These are phyloP conservation scores for Tyria jacobaeae DNA, from an alignment of 2,888 invertebrate genomes.

Conservation along the genomic window DNA sequence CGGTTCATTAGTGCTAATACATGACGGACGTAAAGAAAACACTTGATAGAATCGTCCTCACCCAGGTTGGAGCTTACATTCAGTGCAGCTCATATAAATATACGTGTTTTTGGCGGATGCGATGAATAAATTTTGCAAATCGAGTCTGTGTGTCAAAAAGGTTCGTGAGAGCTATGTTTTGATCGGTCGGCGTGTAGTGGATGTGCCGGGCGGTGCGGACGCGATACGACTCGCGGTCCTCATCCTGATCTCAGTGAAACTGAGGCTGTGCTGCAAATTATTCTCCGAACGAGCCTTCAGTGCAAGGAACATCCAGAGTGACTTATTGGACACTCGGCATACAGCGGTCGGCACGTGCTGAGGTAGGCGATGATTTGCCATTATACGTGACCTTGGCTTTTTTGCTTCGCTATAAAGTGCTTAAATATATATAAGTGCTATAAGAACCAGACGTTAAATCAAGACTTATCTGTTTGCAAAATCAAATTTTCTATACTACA, in stretches of 20 bases:
- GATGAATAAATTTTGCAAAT: conserved; percentile 86
- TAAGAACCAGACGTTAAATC: conserved; percentile 40
- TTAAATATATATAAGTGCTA: too few relatives aligned
- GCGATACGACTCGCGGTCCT: conserved; percentile 66
- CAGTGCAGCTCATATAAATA: conserved; percentile 78
- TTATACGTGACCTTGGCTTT: conserved; percentile 64
- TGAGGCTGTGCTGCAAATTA: conserved; percentile 61
- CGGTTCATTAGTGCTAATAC: conserved; percentile 76
- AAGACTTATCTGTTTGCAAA: conserved; percentile 25
- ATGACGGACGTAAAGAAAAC: conserved; percentile 70
- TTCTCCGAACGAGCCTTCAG: conserved; percentile 51
- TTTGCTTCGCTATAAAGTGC: conserved; percentile 56
- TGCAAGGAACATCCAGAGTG: conserved; percentile 51
- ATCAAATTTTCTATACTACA: not conserved
- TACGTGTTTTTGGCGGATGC: conserved; percentile 84
- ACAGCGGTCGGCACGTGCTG: conserved; percentile 70
- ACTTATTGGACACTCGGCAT: conserved; percentile 56
- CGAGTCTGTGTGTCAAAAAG: conserved; percentile 84
- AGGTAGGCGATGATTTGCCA: conserved; percentile 70
- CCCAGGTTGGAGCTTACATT: conserved; percentile 66
- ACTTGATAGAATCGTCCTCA: conserved; percentile 56
- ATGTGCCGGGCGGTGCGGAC: conserved; percentile 78
- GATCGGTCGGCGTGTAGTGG: conserved; percentile 79
- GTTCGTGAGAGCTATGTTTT: conserved; percentile 83
- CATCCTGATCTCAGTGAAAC: conserved; percentile 66